A percentile compares a stretch with the other conserved stretches of the same genome.
Evolutionary conservation across 2,888 invertebrate genomes (phyloP).

Genomic region (Scaptomyza polygonia): DNA sequence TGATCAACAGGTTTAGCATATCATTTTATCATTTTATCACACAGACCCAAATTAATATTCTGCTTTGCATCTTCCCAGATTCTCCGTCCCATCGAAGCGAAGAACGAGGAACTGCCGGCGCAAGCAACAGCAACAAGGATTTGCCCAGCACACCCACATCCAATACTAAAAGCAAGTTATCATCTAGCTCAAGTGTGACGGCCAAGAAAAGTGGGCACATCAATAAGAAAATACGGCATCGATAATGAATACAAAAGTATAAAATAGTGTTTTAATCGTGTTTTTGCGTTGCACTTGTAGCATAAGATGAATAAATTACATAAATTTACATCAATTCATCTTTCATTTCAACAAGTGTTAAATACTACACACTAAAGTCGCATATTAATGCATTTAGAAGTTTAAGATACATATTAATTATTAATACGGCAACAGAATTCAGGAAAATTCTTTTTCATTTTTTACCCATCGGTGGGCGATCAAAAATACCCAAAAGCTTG

Average conservation of each 20-base stretch:
- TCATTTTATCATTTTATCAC: too few relatives aligned
- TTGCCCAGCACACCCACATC: slow-evolving; percentile 76
- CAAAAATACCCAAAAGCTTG: slow-evolving; percentile 95
- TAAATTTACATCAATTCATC: slow-evolving; percentile 15
- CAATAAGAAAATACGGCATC: slow-evolving; percentile 92
- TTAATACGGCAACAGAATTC: slow-evolving; percentile 31
- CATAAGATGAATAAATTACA: slow-evolving; percentile 18
- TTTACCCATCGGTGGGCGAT: slow-evolving; percentile 46
- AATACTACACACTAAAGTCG: slow-evolving; percentile 22
- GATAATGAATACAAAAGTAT: slow-evolving; percentile 85
- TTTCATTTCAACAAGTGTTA: slow-evolving; percentile 29
- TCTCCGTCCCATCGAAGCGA: slow-evolving; percentile 80
- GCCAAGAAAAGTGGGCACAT: slow-evolving; percentile 89
- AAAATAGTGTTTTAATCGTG: slow-evolving; percentile 17
- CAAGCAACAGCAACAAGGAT: slow-evolving; percentile 75
- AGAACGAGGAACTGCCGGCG: slow-evolving; percentile 22
- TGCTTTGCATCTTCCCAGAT: slow-evolving; percentile 33
- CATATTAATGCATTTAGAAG: slow-evolving; percentile 19
- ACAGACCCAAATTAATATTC: neutral
- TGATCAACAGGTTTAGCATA: slow-evolving; percentile 21
- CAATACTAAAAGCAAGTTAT: slow-evolving; percentile 86
- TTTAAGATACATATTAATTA: slow-evolving; percentile 5
- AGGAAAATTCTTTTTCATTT: slow-evolving; percentile 12
- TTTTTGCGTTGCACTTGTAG: slow-evolving; percentile 29
- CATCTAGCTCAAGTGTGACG: slow-evolving; percentile 82